Evolutionary conservation across 2,888 invertebrate genomes (phyloP).

Genomic region (Philereme transversata): DNA sequence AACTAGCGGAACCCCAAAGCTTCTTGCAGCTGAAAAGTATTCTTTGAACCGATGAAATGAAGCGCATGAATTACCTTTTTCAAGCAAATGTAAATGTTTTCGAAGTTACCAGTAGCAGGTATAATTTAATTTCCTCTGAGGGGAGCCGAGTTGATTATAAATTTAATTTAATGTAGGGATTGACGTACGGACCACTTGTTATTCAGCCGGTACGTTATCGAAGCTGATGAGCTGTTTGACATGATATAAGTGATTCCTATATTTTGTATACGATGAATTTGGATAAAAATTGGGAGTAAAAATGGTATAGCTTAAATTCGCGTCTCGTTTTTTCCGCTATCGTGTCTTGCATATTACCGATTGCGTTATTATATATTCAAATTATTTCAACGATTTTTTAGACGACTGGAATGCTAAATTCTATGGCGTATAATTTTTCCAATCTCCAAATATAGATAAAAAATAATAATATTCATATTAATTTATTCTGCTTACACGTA

Average conservation of each 20-base stretch:
- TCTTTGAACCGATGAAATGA: slow-evolving; percentile 55
- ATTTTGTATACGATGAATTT: slow-evolving; percentile 39
- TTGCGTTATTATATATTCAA: background rate
- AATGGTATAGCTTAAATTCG: slow-evolving; percentile 10
- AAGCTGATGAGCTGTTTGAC: slow-evolving; percentile 64
- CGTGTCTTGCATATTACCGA: background rate
- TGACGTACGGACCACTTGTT: slow-evolving; percentile 69
- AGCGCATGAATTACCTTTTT: slow-evolving; percentile 59
- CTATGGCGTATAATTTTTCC: too few species aligned
- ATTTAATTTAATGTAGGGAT: slow-evolving; percentile 77
- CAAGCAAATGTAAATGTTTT: slow-evolving; percentile 75
- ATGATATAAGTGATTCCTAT: slow-evolving; percentile 51
- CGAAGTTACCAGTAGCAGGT: slow-evolving; percentile 71
- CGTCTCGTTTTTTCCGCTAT: background rate
- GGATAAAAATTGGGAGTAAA: slow-evolving; percentile 19
- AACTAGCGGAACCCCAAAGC: slow-evolving; percentile 46
- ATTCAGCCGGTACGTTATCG: slow-evolving; percentile 69
- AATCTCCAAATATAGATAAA: too few species aligned
- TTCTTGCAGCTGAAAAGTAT: slow-evolving; percentile 55
- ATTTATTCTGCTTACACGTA: too few species aligned
- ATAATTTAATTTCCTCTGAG: slow-evolving; percentile 78
- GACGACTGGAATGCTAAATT: too few species aligned
- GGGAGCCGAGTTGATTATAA: slow-evolving; percentile 76
- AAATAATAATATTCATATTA: too few species aligned
- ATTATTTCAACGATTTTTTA: too few species aligned